Conservation (phyloP, 2,797 vertebrate genomes). For the Leucoraja ocellata region DNA sequence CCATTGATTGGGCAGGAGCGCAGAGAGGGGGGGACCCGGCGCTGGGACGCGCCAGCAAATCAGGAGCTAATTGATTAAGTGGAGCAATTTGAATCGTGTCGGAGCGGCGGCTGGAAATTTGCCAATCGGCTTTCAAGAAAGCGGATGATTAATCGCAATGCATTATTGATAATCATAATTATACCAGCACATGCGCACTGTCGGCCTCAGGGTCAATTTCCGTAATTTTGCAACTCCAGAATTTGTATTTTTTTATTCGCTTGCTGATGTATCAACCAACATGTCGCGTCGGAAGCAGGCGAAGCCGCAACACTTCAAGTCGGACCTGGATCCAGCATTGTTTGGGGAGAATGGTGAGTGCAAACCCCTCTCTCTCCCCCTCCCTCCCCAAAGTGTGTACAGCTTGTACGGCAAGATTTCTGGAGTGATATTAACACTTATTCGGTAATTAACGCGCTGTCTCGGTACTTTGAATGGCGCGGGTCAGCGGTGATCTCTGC, state of each 20-base stretch:
- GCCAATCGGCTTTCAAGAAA: conserved; percentile 95
- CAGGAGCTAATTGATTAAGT: conserved; percentile 99
- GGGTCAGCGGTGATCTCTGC: neutral
- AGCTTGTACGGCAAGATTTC: neutral
- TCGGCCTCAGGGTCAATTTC: conserved; percentile 83
- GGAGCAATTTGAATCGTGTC: conserved; percentile 93
- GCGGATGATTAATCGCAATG: conserved; percentile 83
- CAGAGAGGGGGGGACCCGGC: conserved; percentile 62
- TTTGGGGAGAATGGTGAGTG: conserved; percentile 92
- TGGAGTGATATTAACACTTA: conserved; percentile 27
- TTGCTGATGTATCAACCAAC: conserved; percentile 98
- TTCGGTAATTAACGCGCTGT: conserved; percentile 22
- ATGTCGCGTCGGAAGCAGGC: conserved; percentile 99
- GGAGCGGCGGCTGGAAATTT: conserved; percentile 77
- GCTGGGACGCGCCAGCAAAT: conserved; percentile 98
- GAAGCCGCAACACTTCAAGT: conserved; percentile 99
- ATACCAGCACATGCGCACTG: conserved; percentile 94
- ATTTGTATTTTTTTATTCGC: conserved; percentile 97
- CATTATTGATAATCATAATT: conserved; percentile 98
- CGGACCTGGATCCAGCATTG: conserved; percentile 90
- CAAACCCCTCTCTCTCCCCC: neutral
- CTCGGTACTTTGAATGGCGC: neutral
- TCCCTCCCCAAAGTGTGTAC: conserved; percentile 26
- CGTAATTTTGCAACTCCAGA: conserved; percentile 93
- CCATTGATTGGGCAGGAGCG: conserved; percentile 94